Base-by-base conservation (phyloP, 2,888 invertebrate genomes). In the Lasioglossum calceatum region DNA sequence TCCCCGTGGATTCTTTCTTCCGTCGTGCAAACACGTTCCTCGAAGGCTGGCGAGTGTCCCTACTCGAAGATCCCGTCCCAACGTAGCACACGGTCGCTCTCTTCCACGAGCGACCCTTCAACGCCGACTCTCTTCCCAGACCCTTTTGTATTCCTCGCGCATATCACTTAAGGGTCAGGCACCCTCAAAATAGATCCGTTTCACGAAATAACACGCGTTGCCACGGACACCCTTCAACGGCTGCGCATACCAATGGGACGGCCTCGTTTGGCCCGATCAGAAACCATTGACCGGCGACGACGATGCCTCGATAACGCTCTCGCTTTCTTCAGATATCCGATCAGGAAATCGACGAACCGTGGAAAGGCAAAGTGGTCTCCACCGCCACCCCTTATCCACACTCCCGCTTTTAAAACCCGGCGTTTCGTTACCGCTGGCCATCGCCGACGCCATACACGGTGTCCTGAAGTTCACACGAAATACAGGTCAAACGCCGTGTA, bases 91-190 rank as follows among this genome's bases (percentile, higher is more conserved):
- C 67, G 82, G 47, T 44, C 50, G 73, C n/a, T 54, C 73, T 72
- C 54, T 39, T 36, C 71, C 54, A 36, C 19, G 19, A 23, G 19
- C 36, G 19, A 67, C 67, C 67, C 36, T 67, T 36, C 36, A 32
- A 42, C 73, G 50, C 78, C 80, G 71, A 79, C 61, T 70, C 88
- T 64, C 58, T n/a, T 39, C 36, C 54, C 85, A 75, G 85, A 84
- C 88, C 91, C 93, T 91, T 94, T 94, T 93, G 94, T 94, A 95
- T 94, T 93, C 94, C 90, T 88, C 91, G 93, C 93, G 93, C 94
- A 94, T 94, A 94, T 94, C 94, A 94, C 94, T 95, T 93, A 93
- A 93, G 94, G 94, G 94, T 95, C 94, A 94, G 94, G 92, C 92
- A 92, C 93, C 94, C 94, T 93, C 93, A 92, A 94, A 94, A 94